Evolutionary conservation across 1,140 invertebrate genomes (phyloP).

Genomic region (Vanessa tameamea): DNA sequence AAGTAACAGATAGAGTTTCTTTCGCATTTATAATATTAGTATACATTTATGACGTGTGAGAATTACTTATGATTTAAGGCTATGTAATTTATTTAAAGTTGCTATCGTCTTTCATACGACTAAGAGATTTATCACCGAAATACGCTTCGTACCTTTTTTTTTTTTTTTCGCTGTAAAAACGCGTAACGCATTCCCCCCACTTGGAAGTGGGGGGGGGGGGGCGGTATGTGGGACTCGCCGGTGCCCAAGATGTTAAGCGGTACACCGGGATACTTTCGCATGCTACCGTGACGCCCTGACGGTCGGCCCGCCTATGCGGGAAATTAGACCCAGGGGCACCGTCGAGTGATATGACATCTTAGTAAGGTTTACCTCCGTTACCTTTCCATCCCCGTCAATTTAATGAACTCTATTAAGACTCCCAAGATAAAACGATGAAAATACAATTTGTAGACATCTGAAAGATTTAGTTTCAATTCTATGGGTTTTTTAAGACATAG

Average conservation of each 20-base stretch:
- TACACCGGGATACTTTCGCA: no score
- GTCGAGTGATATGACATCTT: background rate
- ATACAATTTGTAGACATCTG: background rate
- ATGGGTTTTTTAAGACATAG: background rate
- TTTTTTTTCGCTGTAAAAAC: no score
- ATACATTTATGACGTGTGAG: no score
- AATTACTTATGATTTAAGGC: no score
- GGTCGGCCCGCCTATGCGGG: no score
- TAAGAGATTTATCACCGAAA: background rate
- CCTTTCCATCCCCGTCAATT: background rate
- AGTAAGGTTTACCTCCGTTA: background rate
- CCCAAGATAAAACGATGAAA: background rate
- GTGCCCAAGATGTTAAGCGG: no score
- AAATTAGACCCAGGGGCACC: conserved; percentile 16
- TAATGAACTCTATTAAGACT: conserved; percentile 4
- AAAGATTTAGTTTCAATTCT: background rate
- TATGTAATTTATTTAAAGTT: background rate
- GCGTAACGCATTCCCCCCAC: no score
- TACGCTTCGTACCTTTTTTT: background rate
- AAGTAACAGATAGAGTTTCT: no score
- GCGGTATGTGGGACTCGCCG: no score
- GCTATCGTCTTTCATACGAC: background rate
- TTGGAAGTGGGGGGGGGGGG: no score
- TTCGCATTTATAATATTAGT: no score
- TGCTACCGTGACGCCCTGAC: no score